Evolutionary conservation across 2,113 vertebrate genomes (phyloP).

Genomic region (Noctilio leporinus): DNA sequence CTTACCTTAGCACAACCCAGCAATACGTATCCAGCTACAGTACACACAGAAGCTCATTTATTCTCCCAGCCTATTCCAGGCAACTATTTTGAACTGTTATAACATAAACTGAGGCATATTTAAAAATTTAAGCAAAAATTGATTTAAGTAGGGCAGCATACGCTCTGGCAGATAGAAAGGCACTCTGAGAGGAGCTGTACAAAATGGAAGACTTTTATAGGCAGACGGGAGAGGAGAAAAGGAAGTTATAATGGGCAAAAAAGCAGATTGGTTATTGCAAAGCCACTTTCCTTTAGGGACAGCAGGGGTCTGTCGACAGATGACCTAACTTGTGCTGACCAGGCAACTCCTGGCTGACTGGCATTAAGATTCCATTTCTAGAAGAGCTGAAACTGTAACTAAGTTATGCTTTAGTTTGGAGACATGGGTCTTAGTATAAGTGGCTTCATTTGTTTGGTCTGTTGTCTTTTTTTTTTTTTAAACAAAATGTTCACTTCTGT

Average conservation of each 20-base stretch:
- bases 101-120: not conserved
- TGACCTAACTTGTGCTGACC: not conserved
- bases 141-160: not conserved
- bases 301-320: not conserved
- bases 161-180: not conserved
- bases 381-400: not conserved
- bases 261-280: not conserved
- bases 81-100: not conserved
- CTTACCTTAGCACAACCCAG: not conserved
- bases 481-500: not conserved
- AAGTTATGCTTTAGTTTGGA: not conserved
- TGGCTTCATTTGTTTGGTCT: not conserved
- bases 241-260: not conserved
- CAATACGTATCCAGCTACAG: not conserved
- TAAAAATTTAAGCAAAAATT: not conserved
- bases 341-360: not conserved
- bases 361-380: not conserved
- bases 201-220: not conserved
- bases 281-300: not conserved
- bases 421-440: not conserved
- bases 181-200: not conserved
- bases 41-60: not conserved
- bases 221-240: not conserved
- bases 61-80: not conserved
- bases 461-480: not conserved